phyloP scores from a whole-genome alignment of 1,140 invertebrate genomes.

The Aphaenogaster rudis region DNA sequence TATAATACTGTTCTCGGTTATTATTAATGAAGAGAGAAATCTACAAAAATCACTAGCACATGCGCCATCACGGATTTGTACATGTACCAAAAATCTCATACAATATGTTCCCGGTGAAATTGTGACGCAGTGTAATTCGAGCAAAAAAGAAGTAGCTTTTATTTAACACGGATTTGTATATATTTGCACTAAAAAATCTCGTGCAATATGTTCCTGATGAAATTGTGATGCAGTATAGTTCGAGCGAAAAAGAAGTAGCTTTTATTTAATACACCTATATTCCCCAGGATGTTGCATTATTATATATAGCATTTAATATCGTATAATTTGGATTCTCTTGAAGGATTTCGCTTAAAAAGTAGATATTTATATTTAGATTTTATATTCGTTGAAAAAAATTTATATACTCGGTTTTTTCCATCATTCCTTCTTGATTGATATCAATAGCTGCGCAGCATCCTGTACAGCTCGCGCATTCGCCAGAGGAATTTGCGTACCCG shows the following conservation, averaged over 20 bases:
- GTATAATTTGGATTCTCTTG: not conserved
- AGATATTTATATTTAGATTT: not conserved
- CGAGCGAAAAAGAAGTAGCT: not conserved
- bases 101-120: constrained; percentile 15
- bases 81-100: not conserved
- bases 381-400: not conserved
- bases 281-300: not conserved
- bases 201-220: not conserved
- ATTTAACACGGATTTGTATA: not conserved
- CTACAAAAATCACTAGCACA: constrained; percentile 14
- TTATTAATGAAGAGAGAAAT: not conserved
- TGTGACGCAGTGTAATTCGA: not conserved
- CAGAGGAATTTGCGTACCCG: not conserved
- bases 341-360: not conserved
- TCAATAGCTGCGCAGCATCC: no score
- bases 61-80: not conserved
- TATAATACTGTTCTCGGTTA: not conserved
- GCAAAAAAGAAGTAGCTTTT: constrained; percentile 18
- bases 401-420: not conserved
- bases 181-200: not conserved
- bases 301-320: not conserved
- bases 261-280: not conserved
- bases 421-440: not conserved
- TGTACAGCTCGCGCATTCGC: not conserved
- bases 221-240: not conserved